phyloP scores from a whole-genome alignment of 2,113 vertebrate genomes.

The Camelus bactrianus region DNA sequence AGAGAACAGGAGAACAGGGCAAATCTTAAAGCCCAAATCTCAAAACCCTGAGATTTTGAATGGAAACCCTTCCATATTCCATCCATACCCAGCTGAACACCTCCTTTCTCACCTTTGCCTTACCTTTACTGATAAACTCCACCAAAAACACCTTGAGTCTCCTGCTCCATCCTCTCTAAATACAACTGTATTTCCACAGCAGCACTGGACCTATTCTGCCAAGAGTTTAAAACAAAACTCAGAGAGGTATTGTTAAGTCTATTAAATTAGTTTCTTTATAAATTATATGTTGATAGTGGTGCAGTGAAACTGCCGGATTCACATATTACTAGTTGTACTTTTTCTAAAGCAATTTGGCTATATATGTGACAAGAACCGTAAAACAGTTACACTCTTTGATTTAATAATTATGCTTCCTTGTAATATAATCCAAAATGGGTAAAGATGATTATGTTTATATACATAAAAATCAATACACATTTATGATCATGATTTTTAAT shows the following conservation, averaged over 20 bases:
- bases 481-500: conserved; percentile 3
- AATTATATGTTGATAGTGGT: background rate
- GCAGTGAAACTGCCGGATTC: conserved; percentile 10
- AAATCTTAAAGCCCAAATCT: conserved; percentile 46
- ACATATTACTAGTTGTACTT: background rate
- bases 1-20: background rate
- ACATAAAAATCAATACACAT: background rate
- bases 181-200: background rate
- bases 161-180: background rate
- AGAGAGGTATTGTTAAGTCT: background rate
- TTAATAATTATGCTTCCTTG: conserved; percentile 32
- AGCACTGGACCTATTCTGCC: background rate
- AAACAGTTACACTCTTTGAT: background rate
- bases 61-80: background rate
- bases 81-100: background rate
- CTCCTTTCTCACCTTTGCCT: background rate
- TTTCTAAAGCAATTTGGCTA: conserved; percentile 35
- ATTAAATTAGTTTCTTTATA: conserved; percentile 4
- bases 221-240: conserved; percentile 51
- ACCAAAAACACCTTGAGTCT: background rate
- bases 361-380: background rate
- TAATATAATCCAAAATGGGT: background rate
- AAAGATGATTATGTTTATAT: background rate
- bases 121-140: background rate
- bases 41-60: background rate